Conservation (phyloP, 2,888 invertebrate genomes). For the Orchesellides sinensis region DNA sequence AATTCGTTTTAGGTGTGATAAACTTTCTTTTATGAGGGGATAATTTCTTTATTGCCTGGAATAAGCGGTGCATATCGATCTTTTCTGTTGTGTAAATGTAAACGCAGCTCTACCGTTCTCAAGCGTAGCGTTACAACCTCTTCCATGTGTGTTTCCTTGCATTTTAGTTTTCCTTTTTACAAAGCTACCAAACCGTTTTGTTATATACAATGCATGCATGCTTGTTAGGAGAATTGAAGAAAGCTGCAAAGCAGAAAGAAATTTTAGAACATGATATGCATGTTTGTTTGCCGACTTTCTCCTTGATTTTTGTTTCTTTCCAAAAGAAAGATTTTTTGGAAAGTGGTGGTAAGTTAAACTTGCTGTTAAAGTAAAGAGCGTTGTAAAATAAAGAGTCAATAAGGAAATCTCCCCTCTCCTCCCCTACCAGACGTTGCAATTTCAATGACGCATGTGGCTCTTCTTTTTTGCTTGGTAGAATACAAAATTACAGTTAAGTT, state of each 20-base stretch:
- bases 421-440: no score
- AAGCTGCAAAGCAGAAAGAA: not conserved
- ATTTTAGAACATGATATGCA: not conserved
- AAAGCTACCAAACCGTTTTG: not conserved
- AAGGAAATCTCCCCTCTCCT: not conserved
- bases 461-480: no score
- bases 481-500: no score
- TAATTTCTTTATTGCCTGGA: constrained; percentile 50
- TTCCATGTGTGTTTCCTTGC: no score
- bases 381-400: constrained; percentile 9
- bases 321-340: constrained; percentile 9
- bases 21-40: constrained; percentile 51
- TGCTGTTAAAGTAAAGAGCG: constrained; percentile 16
- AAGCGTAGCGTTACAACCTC: no score
- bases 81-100: not conserved
- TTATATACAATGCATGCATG: not conserved
- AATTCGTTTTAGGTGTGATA: constrained; percentile 52
- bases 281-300: constrained; percentile 15
- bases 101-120: no score
- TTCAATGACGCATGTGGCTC: no score
- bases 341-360: constrained; percentile 18
- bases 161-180: no score
- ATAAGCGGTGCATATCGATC: no score
- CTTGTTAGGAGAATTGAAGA: not conserved
- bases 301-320: constrained; percentile 7